These are phyloP conservation scores for Lutraria rhynchaena DNA, from an alignment of 1,140 invertebrate genomes.

Conservation along the genomic window DNA sequence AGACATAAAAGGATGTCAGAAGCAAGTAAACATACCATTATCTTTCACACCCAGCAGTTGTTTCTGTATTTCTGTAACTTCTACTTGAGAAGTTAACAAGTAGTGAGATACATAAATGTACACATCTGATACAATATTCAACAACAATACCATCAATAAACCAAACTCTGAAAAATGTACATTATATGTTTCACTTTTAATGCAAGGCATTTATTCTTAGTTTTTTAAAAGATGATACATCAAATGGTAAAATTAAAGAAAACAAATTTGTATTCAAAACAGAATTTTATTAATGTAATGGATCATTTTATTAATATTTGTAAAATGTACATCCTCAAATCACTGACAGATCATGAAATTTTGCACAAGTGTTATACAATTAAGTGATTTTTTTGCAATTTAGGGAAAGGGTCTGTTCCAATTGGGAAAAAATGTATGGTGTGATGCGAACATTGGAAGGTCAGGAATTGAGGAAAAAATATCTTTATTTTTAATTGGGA, in stretches of 20 bases:
- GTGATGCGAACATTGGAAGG: too few species aligned
- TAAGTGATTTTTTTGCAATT: too few species aligned
- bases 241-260: background rate
- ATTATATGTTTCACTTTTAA: background rate
- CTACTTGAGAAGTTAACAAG: conserved; percentile 18
- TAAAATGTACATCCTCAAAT: too few species aligned
- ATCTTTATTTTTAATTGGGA: too few species aligned
- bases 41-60: conserved; percentile 41
- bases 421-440: too few species aligned
- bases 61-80: conserved; percentile 44
- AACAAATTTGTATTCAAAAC: background rate
- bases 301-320: too few species aligned
- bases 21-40: conserved; percentile 43
- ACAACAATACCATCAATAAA: conserved; percentile 1
- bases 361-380: too few species aligned
- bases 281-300: too few species aligned
- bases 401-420: too few species aligned
- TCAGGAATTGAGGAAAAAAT: too few species aligned
- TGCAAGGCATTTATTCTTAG: background rate
- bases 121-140: conserved; percentile 21
- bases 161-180: conserved; percentile 33
- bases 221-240: background rate
- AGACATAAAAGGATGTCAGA: too few species aligned
- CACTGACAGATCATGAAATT: too few species aligned
- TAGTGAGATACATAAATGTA: conserved; percentile 6